Evolutionary conservation across 2,797 vertebrate species (phyloP), one percentile per base, ranked within the genome.

Genomic region (Benthosema pterotum): DNA sequence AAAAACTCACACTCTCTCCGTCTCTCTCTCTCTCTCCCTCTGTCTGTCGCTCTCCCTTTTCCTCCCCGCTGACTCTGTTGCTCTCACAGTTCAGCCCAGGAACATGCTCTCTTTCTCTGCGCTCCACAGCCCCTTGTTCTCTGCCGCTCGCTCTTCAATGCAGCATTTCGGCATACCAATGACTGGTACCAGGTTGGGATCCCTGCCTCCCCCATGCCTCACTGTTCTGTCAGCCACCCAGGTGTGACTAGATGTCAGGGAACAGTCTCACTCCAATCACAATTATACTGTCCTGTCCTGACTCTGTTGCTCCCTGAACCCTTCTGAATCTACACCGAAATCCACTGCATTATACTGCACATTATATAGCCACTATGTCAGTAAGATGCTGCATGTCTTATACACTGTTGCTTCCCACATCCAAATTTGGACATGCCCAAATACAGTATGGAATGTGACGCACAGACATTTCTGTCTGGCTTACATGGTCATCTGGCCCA

Each of bases 171-270:
- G 90, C 89, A 91, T 91, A 88, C 86, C 86, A 90, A 91, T 88
- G 87, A 87, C 76, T 22, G 57, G 70, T 72, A 80, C 82, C 80
- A 82, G 82, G 52, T 59, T 38, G 58, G 75, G 45, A 86, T 85
- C 82, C 71, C 87, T 74, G 63, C 38, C 68, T 86, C 68, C 77
- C 80, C n/a, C n/a, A n/a, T 68, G 46, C 52, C 60, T 19, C 46
- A 55, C 52, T 49, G 58, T 42, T 69, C 82, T 78, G 79, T 79
- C 77, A 78, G 72, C 85, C 83, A 86, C 74, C 89, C 88, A 91
- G 91, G 89, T 93, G 88, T 92, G 91, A 92, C 88, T 77, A 13
- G 66, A 80, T 91, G 91, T 92, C 91, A 88, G 83, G 68, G 81
- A 87, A 83, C 74, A 80, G 78, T 79, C 85, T 88, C 86, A 76